Evolutionary conservation across 1,140 invertebrate genomes (phyloP).

Genomic region (Drosophila triauraria): DNA sequence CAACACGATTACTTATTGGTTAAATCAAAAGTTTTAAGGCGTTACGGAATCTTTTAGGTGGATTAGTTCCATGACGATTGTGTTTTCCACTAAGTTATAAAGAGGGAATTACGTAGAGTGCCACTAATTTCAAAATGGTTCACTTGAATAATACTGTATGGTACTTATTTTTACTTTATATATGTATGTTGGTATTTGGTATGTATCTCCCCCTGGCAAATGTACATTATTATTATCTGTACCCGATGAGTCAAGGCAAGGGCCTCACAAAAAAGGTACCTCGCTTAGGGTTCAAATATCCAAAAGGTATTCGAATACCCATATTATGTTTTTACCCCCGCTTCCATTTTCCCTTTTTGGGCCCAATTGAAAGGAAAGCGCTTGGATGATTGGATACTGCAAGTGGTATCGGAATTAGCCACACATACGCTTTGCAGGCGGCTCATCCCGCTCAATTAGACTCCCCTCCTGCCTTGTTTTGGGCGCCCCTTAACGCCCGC

Average conservation of each 20-base stretch:
- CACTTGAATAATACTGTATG: too few species aligned
- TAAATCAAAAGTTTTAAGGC: too few species aligned
- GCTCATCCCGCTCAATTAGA: constrained; percentile 48
- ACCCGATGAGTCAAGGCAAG: background rate
- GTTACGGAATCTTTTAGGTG: too few species aligned
- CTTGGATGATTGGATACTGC: constrained; percentile 21
- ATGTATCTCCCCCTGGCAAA: background rate
- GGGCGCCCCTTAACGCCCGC: constrained; percentile 1
- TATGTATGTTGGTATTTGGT: background rate
- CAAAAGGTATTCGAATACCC: background rate
- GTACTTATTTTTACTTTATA: too few species aligned
- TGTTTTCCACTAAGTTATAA: too few species aligned
- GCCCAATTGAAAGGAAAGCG: constrained; percentile 14
- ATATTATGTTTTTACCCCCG: background rate
- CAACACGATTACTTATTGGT: too few species aligned
- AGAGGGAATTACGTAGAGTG: too few species aligned
- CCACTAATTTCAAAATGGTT: too few species aligned
- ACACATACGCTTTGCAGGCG: constrained; percentile 22
- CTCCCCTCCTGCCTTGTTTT: background rate
- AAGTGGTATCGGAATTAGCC: constrained; percentile 41
- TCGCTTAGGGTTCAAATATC: constrained; percentile 1
- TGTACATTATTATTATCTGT: background rate
- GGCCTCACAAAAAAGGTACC: background rate
- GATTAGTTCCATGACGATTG: too few species aligned
- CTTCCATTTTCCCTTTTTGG: background rate